Evolutionary conservation across 2,113 vertebrate genomes (phyloP), one percentile per base, ranked within the genome.

Genomic region (Alces alces): DNA sequence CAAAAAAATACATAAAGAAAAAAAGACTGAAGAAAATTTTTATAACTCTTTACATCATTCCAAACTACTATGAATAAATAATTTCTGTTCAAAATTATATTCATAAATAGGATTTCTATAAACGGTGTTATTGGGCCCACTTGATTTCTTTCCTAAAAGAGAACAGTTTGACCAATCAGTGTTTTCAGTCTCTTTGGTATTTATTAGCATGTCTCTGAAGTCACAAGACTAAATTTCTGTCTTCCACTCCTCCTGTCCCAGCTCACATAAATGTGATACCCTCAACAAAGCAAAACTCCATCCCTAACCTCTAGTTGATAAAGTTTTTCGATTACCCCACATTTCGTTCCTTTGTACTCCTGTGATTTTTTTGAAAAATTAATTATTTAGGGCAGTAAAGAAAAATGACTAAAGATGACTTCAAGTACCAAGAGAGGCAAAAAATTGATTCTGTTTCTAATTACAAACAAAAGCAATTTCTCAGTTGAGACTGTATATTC

Each of bases 331-430:
- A 87, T 58, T 43, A 87, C 27, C 52, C 28, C 54, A 90, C 28
- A 85, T 80, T 70, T 89, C 54, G 43, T 82, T 89, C 39, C 64
- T 97, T 54, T 70, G 13, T 61, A 39, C 5, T 80, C 50, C 13
- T 45, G 79, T 85, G 33, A 33, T 30, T 47, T 89, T 89, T 96
- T 89, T 27, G 11, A 66, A 91, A 78, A 16, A 83, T 43, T 91
- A 52, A 90, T 91, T 94, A 95, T 93, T 76, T 83, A 92, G n/a
- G 43, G 9, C 12, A 86, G 36, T 47, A 92, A 11, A 57, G 60
- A 95, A 95, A 90, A n/a, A 92, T 58, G 19, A 91, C 61, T 96
- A 64, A 93, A 91, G 78, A 92, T 87, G 84, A 97, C 96, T 88
- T 79, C 66, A 94, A 96, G 27, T 73, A 94, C 2, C 30, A 52